Conservation (phyloP, 2,113 vertebrate genomes). For the Grus americana region DNA sequence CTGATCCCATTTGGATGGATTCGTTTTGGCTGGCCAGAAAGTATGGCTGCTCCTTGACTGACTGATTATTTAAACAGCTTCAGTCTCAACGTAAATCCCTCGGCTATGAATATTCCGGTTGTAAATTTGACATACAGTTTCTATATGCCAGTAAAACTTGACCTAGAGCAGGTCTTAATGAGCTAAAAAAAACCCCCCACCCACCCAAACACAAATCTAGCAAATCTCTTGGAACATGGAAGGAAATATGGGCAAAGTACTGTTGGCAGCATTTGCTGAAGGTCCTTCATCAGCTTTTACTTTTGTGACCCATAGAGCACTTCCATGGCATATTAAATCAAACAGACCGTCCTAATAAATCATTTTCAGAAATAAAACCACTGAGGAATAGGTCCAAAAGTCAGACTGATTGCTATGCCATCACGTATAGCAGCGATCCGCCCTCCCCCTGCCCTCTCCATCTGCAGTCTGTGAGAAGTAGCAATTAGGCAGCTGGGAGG, state of each 20-base stretch:
- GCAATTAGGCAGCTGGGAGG: background rate
- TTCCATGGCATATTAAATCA: background rate
- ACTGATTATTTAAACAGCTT: background rate
- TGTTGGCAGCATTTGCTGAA: background rate
- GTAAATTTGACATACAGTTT: background rate
- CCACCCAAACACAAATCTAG: background rate
- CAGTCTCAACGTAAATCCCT: background rate
- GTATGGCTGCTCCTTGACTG: background rate
- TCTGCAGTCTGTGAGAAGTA: background rate
- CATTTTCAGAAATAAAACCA: slow-evolving; percentile 9
- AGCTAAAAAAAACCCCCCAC: background rate
- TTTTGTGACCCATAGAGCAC: background rate
- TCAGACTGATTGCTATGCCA: background rate
- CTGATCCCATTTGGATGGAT: background rate
- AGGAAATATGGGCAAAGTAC: background rate
- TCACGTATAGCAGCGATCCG: accelerated
- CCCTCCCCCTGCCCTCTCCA: slow-evolving; percentile 10
- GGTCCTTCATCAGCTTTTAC: background rate
- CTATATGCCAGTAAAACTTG: background rate
- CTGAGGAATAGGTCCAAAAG: background rate
- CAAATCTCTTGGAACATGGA: background rate
- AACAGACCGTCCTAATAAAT: background rate
- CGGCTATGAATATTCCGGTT: background rate
- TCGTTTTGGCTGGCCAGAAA: background rate
- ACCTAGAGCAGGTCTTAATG: background rate